Evolutionary conservation across 2,797 vertebrate species (phyloP).

Genomic region (Morelia viridis): DNA sequence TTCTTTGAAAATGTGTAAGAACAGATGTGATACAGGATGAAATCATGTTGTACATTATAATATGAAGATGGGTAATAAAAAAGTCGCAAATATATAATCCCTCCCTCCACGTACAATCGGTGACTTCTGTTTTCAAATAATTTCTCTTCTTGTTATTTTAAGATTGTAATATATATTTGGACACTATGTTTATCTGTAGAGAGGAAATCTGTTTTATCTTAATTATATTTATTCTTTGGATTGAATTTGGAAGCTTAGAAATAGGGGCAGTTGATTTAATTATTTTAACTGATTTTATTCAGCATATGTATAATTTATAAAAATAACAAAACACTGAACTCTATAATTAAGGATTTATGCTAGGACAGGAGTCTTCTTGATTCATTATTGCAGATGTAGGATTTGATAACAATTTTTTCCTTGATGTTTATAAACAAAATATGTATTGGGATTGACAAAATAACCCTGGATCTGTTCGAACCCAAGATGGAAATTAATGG

Average conservation of each 20-base stretch:
- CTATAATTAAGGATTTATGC: not conserved
- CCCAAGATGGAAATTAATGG: not conserved
- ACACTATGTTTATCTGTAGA: not conserved
- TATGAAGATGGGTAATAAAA: not conserved
- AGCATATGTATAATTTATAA: not conserved
- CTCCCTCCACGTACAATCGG: not conserved
- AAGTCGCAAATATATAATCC: not conserved
- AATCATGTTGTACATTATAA: not conserved
- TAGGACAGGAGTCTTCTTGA: not conserved
- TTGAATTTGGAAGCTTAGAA: not conserved
- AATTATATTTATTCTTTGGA: not conserved
- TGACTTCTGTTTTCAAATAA: not conserved
- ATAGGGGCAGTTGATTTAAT: not conserved
- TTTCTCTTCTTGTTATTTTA: not conserved
- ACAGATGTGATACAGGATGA: constrained; percentile 21
- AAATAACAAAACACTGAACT: not conserved
- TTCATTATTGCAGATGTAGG: not conserved
- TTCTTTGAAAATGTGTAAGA: not conserved
- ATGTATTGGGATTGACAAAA: not conserved
- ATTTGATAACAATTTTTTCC: not conserved
- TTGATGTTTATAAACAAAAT: not conserved
- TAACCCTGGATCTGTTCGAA: not conserved
- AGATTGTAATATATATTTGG: not conserved
- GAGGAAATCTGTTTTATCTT: not conserved
- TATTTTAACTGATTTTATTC: not conserved